Conservation (phyloP, 2,113 vertebrate genomes). For the Sebastes schlegelii region DNA sequence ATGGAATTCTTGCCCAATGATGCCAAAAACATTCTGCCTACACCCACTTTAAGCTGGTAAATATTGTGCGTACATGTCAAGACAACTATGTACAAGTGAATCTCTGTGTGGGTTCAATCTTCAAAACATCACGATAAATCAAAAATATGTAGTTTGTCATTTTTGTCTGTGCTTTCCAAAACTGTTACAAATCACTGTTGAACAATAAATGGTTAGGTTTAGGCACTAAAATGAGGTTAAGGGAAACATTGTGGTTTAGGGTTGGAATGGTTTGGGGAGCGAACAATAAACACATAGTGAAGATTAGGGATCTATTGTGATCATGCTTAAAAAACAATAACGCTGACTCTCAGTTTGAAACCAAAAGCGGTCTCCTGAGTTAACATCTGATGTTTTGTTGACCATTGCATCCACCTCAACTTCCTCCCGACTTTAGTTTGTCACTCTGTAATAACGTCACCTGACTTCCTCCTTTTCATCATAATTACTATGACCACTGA, state of each 20-base stretch:
- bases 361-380: neutral
- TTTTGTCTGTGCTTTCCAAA: neutral
- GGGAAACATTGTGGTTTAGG: neutral
- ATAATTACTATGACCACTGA: too few species aligned
- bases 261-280: neutral
- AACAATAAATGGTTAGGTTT: neutral
- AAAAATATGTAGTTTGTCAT: neutral
- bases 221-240: neutral
- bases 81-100: neutral
- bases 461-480: neutral
- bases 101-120: neutral
- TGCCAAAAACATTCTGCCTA: too few species aligned
- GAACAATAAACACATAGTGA: neutral
- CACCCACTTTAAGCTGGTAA: neutral
- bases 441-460: neutral
- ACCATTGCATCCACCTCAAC: neutral
- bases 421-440: neutral
- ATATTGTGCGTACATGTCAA: neutral
- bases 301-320: neutral
- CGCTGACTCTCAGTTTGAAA: neutral
- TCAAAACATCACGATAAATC: neutral
- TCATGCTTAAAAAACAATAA: neutral
- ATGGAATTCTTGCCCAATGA: too few species aligned
- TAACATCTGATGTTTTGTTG: neutral
- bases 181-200: neutral